These are phyloP conservation scores for Oxycera nigricornis DNA, from an alignment of 2,888 invertebrate genomes.

Conservation along the genomic window DNA sequence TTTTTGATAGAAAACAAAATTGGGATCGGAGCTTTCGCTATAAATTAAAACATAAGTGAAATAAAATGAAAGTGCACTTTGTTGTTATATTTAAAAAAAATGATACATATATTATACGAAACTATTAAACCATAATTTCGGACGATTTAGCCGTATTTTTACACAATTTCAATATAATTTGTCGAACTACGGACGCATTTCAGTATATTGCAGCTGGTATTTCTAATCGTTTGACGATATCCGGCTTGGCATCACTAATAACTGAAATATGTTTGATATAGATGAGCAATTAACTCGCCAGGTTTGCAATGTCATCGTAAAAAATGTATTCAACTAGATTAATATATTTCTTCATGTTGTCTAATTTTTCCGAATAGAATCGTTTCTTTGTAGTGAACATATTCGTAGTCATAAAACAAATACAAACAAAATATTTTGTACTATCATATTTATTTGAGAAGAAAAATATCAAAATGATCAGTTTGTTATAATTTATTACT, in stretches of 20 bases:
- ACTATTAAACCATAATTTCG: background rate
- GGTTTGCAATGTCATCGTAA: no score
- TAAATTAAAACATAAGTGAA: constrained; percentile 32
- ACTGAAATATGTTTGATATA: background rate
- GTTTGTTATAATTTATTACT: constrained; percentile 4
- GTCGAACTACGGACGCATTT: background rate
- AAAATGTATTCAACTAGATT: no score
- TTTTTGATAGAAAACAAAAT: constrained; percentile 22
- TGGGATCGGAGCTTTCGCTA: constrained; percentile 27
- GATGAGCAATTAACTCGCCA: no score
- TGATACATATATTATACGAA: constrained; percentile 21
- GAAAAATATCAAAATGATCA: background rate
- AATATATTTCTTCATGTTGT: constrained; percentile 36
- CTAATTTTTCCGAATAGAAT: constrained; percentile 31
- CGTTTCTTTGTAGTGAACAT: constrained; percentile 2
- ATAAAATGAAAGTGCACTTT: constrained; percentile 45
- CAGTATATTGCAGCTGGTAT: background rate
- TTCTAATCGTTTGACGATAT: background rate
- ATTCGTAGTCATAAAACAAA: background rate
- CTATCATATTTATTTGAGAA: constrained; percentile 28
- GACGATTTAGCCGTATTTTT: background rate
- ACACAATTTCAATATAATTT: background rate
- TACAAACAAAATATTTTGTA: constrained; percentile 17
- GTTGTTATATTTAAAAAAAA: no score
- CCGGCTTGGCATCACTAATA: background rate